Base-by-base conservation (phyloP, 2,888 invertebrate species). In the Pristionchus maxplancki region DNA sequence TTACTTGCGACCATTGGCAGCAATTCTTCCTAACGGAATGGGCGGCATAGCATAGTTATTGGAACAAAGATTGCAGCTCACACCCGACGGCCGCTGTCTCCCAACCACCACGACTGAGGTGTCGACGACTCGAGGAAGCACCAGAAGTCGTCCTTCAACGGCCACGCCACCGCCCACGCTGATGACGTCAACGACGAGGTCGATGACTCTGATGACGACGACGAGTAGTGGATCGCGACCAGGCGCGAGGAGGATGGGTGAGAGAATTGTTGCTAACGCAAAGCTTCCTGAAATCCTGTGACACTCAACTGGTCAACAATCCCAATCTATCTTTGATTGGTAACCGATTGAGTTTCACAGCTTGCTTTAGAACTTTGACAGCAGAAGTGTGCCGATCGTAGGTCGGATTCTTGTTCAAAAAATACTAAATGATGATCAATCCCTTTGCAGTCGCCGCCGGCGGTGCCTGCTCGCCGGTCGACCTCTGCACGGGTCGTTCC, bases 401-500 rank as follows among this genome's bases (percentile, higher is more conserved):
- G n/a, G n/a, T n/a, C n/a, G n/a, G n/a, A n/a, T n/a, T n/a, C n/a
- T n/a, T n/a, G n/a, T n/a, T n/a, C n/a, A n/a, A n/a, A n/a, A n/a
- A n/a, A n/a, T n/a, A n/a, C n/a, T n/a, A n/a, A n/a, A n/a, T n/a
- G n/a, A n/a, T n/a, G n/a, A n/a, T n/a, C n/a, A n/a, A n/a, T n/a
- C 67, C 64, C 15, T n/a, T 28, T 91, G 48, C 81, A 91, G 93
- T 90, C 0, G 87, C 89, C 31, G 92, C 93, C 24, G 92, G 92
- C 17, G 88, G 90, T 40, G 37, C 87, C 20, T 93, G 93, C 53
- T 89, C 88, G 4, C 82, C 89, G 5, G 90, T 90, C 58, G 91
- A 92, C 40, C 89, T 92, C 37, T 92, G 93, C 81, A 90, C 91
- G 20, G 93, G 93, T 0, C 89, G 90, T 67, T 93, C 94, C 6